phyloP scores from a whole-genome alignment of 2,797 vertebrate species.

The Aselliscus stoliczkanus region DNA sequence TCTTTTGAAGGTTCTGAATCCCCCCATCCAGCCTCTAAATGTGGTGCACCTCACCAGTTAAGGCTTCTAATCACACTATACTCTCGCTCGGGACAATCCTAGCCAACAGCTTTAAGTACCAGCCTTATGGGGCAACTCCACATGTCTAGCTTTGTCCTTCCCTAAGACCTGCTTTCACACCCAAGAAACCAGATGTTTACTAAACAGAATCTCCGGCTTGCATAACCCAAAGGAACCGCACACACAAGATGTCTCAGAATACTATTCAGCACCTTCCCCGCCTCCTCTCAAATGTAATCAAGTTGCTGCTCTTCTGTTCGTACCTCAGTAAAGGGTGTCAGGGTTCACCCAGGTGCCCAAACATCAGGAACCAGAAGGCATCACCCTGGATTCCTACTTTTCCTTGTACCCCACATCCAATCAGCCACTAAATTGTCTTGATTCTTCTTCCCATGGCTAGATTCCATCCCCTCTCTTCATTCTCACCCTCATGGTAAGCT shows the following conservation, averaged over 20 bases:
- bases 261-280: background rate
- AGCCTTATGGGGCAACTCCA: background rate
- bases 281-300: background rate
- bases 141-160: background rate
- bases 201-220: background rate
- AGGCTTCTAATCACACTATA: background rate
- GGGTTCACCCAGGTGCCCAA: background rate
- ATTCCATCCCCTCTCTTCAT: background rate
- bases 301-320: background rate
- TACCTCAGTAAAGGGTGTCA: background rate
- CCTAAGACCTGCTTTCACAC: background rate
- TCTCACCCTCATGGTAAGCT: background rate
- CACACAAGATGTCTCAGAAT: background rate
- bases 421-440: background rate
- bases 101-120: background rate
- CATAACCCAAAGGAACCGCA: background rate
- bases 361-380: background rate
- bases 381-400: background rate
- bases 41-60: background rate
- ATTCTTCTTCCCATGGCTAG: background rate
- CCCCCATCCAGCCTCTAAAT: background rate
- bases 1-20: background rate
- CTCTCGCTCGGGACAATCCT: background rate
- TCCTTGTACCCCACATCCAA: background rate
- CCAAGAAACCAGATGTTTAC: background rate